phyloP scores from a whole-genome alignment of 2,888 invertebrate species.

The Athalia cordata region DNA sequence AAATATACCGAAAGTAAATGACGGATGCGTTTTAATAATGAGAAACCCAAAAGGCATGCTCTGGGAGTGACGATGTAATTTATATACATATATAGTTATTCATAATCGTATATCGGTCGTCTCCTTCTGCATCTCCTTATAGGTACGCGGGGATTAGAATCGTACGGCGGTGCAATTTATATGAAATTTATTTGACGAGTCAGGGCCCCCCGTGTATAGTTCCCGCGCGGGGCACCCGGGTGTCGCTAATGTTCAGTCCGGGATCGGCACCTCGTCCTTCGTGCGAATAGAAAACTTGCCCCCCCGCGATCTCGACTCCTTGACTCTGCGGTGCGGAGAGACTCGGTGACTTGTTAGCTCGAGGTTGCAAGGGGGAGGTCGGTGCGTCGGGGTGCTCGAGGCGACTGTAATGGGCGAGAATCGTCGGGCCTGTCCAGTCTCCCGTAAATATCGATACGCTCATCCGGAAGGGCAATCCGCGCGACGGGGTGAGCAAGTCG shows the following conservation, averaged over 20 bases:
- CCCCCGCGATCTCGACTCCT: conserved; percentile 58
- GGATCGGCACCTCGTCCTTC: conserved; percentile 56
- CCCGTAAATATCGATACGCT: conserved; percentile 69
- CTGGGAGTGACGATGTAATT: no score
- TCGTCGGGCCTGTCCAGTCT: conserved; percentile 64
- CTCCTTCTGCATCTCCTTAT: no score
- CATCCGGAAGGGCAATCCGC: conserved; percentile 55
- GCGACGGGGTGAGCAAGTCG: conserved; percentile 36
- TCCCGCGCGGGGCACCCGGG: conserved; percentile 72
- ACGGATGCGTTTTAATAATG: no score
- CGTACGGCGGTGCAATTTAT: no score
- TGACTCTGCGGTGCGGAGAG: conserved; percentile 50
- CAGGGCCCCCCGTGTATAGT: conserved; percentile 65
- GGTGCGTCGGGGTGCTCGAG: conserved; percentile 1
- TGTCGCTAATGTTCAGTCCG: conserved; percentile 68
- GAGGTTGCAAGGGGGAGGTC: not conserved
- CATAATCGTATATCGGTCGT: no score
- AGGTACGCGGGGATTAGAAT: no score
- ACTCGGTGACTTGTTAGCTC: not conserved
- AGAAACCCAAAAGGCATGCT: no score
- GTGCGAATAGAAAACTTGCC: conserved; percentile 49
- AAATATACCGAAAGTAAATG: no score
- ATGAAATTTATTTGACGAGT: conserved; percentile 52
- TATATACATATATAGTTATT: no score
- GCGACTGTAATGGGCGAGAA: no score